Evolutionary conservation across 2,797 vertebrate genomes (phyloP), one percentile per base, ranked within the genome.

Genomic region (Intellagama lesueurii): DNA sequence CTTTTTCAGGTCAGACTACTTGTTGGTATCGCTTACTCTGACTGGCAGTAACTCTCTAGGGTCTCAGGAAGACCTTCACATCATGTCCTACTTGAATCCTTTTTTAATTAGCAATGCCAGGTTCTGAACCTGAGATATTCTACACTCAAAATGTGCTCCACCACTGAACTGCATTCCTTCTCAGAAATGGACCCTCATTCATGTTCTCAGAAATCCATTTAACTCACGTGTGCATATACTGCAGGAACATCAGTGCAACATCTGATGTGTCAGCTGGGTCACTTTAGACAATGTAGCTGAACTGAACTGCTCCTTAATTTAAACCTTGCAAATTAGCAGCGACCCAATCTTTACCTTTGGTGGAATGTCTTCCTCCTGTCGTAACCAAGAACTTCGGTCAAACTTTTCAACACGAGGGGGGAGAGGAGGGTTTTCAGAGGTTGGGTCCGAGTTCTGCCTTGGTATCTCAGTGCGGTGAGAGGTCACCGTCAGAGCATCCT

Each of bases 401-500:
- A 99, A 97, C 95, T 99, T 99, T 95, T 99, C 98, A 97, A 97
- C 98, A 94, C 97, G 98, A 97, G 96, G 98, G 96, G 89, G 98
- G 94, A 98, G 98, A 92, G 97, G 97, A 91, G 99, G 98, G 90
- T 98, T 99, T 98, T 99, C 99, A 49, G 99, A 99, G 92, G 99
- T 99, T 97, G 99, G 99, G 97, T 99, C 99, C 22, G 99, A 99
- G 97, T 99, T 99, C 98, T 99, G 99, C 94, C 99, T 98, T 81
- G 99, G 98, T 98, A 99, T 99, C 96, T 99, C 98, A 69, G 98
- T 98, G 88, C 98, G 98, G 96, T 98, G 98, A 95, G 99, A 98
- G 93, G 98, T 97, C 95, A 98, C 98, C 78, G 97, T 98, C 94
- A 98, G 97, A 92, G 96, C 96, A 93, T 99, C 98, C 91, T 98